Evolutionary conservation across 2,888 invertebrate species (phyloP), one percentile per base, ranked within the genome.

Genomic region (Lumbricus terrestris): DNA sequence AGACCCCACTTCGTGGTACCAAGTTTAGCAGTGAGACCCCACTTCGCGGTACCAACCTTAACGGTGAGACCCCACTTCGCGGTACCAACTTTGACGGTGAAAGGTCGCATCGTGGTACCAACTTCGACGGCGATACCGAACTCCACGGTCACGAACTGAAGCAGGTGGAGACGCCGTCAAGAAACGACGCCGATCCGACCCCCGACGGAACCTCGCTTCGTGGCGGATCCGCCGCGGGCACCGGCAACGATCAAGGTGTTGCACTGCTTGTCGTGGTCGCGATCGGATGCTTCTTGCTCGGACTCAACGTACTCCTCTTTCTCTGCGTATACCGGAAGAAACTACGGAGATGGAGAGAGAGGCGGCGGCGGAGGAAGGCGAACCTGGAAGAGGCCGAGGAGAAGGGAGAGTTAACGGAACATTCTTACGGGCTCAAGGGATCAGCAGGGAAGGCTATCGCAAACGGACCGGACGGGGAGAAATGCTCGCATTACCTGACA

Each of bases 311-410:
- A 88, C 95, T 98, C 38, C 98, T 98, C 94, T 98, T 98, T 94
- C 98, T 98, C 90, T 98, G 98, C 13, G 97, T 98, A 0, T 98
- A 98, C 94, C 98, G 98, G 94, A 98, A 98, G 94, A 93, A 95
- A 90, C 95, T 85, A 0, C 35, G 85, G 34, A 20, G 85, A 20
- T 85, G 85, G 85, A 29, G 85, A 29, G 35, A 85, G 35, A 16
- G 85, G 18, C 85, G 85, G 34, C 34, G 23, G 85, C 1, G 85
- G 16, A 29, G 85, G 85, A 34, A 37, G 34, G 16, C 34, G 85
- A 35, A 85, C 35, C 16, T 35, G 35, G 85, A 85, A 18, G 85
- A 34, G 34, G 85, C 34, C 18, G 85, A 85, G 85, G 85, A 34
- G 85, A 94, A 82, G 92, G 93, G 88, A 93, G 93, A 91, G 91